Conservation (phyloP, 2,797 vertebrate genomes). For the Lepilemur septentrionalis region DNA sequence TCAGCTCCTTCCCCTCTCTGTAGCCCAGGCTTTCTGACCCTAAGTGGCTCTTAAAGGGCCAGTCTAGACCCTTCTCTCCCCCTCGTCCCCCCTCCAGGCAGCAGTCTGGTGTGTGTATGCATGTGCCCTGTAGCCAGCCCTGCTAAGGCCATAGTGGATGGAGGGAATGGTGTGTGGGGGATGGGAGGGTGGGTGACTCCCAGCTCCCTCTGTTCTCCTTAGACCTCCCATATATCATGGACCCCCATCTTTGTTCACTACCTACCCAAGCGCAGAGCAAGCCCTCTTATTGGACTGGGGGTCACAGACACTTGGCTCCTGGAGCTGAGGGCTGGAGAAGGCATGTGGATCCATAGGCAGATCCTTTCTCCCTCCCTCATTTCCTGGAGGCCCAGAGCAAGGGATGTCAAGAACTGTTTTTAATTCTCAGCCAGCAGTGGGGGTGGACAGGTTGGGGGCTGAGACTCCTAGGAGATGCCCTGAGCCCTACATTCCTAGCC, state of each 20-base stretch:
- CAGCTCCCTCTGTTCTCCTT: not conserved
- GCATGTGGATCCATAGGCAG: not conserved
- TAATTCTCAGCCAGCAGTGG: slow-evolving; percentile 31
- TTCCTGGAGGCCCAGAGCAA: slow-evolving; percentile 56
- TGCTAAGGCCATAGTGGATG: not conserved
- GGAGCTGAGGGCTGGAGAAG: not conserved
- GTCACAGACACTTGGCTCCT: not conserved
- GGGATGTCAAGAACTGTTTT: slow-evolving; percentile 38
- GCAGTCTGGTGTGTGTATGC: not conserved
- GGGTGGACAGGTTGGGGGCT: not conserved
- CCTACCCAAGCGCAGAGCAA: slow-evolving; percentile 1
- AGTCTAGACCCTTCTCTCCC: slow-evolving; percentile 51
- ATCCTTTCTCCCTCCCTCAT: not conserved
- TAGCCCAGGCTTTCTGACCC: slow-evolving; percentile 78
- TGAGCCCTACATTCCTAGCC: slow-evolving; percentile 28
- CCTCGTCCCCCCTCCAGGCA: not conserved
- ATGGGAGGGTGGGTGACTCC: not conserved
- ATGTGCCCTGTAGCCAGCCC: not conserved
- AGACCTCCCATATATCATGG: not conserved
- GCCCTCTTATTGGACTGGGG: not conserved
- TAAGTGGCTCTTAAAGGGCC: slow-evolving; percentile 79
- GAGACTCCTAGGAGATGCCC: not conserved
- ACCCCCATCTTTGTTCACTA: not conserved
- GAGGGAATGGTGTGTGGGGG: not conserved
- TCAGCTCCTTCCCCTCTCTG: slow-evolving; percentile 79